Evolutionary conservation across 2,797 vertebrate genomes (phyloP), one percentile per base, ranked within the genome.

Genomic region (Dryobates pubescens): DNA sequence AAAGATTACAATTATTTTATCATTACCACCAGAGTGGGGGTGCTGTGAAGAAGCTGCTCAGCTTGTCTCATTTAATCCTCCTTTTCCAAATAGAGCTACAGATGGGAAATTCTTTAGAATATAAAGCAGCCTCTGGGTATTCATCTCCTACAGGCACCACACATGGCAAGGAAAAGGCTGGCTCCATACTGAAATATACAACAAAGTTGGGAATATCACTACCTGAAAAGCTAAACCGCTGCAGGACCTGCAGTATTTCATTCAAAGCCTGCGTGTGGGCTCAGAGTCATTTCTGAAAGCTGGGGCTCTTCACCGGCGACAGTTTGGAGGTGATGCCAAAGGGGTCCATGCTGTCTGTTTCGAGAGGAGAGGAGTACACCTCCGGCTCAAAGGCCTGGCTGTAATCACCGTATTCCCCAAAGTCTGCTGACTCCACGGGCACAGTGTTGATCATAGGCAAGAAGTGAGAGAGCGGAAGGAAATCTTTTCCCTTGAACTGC

Each of bases 381-480:
- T 96, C 95, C 0, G 97, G 71, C 10, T 96, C 96, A 26, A 70
- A 56, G 15, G 69, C 69, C 63, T 93, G 95, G 80, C 92, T 94
- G 65, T 94, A 96, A 8, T 96, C 97, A 4, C 89, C 57, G 1
- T 92, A 87, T 34, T 95, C 95, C 2, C 53, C 87, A 8, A 93
- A 93, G 58, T 96, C 94, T 12, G 80, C 73, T 0, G 94, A 77
- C 53, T 95, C 87, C 84, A 96, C 65, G 1, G 98, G 97, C 41
- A 98, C 67, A 1, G 96, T 97, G 95, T 96, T 98, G 76, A 98
- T 95, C 97, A 99, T 98, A 7, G 99, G 99, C 47, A 99, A 96
- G 96, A 99, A 99, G 91, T 98, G 98, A 67, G 99, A 98, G 3
- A 99, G 90, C 0, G 98, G 96, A 7, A 98, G 97, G 6, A 97